Percentiles rank a stretch among this genome's conserved stretches.
phyloP scores from a whole-genome alignment of 2,888 invertebrate species.

The Tenthredo amoena region DNA sequence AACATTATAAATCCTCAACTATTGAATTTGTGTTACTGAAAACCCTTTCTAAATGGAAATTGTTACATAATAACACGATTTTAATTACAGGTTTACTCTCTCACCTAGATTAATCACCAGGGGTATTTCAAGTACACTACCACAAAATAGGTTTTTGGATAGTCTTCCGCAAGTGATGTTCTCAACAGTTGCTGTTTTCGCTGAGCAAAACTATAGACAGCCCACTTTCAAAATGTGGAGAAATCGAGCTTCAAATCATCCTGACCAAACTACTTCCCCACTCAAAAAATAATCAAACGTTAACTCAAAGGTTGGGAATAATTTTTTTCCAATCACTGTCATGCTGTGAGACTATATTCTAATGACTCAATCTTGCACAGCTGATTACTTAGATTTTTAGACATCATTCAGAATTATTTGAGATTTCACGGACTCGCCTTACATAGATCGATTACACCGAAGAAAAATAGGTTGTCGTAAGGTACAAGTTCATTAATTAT shows the following conservation, averaged over 20 bases:
- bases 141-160: not conserved
- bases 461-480: not conserved
- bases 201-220: not conserved
- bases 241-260: not conserved
- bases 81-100: constrained; percentile 11
- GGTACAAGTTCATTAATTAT: too few relatives aligned
- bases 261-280: not conserved
- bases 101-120: constrained; percentile 8
- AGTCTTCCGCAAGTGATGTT: not conserved
- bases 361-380: not conserved
- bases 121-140: constrained; percentile 28
- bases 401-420: not conserved
- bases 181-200: not conserved
- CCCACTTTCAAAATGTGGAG: not conserved
- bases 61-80: constrained; percentile 25
- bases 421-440: not conserved
- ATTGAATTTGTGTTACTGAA: not conserved
- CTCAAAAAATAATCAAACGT: not conserved
- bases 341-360: not conserved
- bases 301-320: not conserved
- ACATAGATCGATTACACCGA: not conserved
- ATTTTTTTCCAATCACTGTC: not conserved
- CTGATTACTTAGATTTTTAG: not conserved
- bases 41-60: not conserved
- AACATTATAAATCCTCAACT: not conserved